phyloP scores from a whole-genome alignment of 2,797 vertebrate species.

The Enoplosus armatus region DNA sequence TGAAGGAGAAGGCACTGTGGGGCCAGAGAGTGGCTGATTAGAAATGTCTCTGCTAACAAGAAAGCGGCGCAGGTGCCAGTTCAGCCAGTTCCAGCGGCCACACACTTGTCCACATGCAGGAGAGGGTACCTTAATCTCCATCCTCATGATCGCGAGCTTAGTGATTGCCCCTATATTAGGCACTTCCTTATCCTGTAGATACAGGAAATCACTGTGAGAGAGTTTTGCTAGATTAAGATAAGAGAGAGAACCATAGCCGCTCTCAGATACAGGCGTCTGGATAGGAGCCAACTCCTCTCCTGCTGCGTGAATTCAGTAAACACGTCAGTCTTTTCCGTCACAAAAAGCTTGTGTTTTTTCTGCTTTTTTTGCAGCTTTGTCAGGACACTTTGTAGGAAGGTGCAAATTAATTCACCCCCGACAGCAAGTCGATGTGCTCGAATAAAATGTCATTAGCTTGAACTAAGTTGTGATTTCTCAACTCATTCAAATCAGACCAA shows the following conservation, averaged over 20 bases:
- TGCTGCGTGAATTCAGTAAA: conserved; percentile 2
- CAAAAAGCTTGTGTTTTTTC: background rate
- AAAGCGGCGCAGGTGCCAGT: conserved; percentile 38
- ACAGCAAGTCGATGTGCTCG: conserved; percentile 26
- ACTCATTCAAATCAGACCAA: conserved; percentile 4
- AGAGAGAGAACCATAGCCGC: conserved; percentile 47
- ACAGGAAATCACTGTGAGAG: conserved; percentile 74
- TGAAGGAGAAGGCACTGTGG: conserved; percentile 38
- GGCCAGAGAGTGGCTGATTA: conserved; percentile 32
- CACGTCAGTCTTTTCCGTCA: no score
- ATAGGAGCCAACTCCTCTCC: conserved; percentile 26
- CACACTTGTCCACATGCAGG: conserved; percentile 13
- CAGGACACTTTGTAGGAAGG: conserved; percentile 35
- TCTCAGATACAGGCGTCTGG: conserved; percentile 57
- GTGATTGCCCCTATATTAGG: conserved; percentile 43
- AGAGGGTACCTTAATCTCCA: conserved; percentile 43
- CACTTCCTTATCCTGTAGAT: conserved; percentile 61
- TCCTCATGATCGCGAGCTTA: conserved; percentile 42
- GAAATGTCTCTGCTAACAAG: conserved; percentile 39
- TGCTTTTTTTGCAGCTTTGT: conserved; percentile 22
- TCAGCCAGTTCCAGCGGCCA: conserved; percentile 26
- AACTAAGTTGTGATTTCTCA: background rate
- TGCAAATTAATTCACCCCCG: conserved; percentile 37
- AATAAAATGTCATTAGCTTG: background rate
- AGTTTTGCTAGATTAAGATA: conserved; percentile 58